Conservation (phyloP, 2,113 vertebrate genomes). For the Deroptyus accipitrinus region DNA sequence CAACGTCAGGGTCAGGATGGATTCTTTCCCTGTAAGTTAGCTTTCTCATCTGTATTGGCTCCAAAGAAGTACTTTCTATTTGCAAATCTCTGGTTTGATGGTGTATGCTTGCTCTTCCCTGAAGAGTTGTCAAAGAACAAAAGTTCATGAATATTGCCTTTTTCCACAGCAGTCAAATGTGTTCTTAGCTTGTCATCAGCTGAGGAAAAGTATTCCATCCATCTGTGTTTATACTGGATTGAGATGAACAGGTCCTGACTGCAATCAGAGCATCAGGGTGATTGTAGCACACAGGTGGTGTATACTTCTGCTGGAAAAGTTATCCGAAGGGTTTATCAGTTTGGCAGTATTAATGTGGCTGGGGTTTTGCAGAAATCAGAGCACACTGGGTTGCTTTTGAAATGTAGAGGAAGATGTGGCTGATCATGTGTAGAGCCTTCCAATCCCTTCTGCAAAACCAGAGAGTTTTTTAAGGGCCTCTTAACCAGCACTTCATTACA, state of each 20-base stretch:
- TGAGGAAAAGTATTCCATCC: conserved; percentile 12
- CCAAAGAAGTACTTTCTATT: not conserved
- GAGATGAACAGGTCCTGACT: not conserved
- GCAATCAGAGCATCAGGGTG: not conserved
- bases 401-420: not conserved
- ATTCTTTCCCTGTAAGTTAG: not conserved
- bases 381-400: not conserved
- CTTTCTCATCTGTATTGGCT: not conserved
- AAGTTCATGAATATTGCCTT: not conserved
- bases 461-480: not conserved
- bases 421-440: not conserved
- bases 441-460: not conserved
- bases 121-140: not conserved
- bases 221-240: not conserved
- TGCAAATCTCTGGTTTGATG: not conserved
- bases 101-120: not conserved
- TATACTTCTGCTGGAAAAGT: not conserved
- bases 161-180: not conserved
- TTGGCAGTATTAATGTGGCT: not conserved
- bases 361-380: not conserved
- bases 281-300: not conserved
- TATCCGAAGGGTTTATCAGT: not conserved
- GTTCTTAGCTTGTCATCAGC: not conserved
- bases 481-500: conserved; percentile 13
- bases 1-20: not conserved